These are phyloP conservation scores for Dendrolimus punctatus DNA, from an alignment of 1,140 invertebrate species.

Conservation along the genomic window DNA sequence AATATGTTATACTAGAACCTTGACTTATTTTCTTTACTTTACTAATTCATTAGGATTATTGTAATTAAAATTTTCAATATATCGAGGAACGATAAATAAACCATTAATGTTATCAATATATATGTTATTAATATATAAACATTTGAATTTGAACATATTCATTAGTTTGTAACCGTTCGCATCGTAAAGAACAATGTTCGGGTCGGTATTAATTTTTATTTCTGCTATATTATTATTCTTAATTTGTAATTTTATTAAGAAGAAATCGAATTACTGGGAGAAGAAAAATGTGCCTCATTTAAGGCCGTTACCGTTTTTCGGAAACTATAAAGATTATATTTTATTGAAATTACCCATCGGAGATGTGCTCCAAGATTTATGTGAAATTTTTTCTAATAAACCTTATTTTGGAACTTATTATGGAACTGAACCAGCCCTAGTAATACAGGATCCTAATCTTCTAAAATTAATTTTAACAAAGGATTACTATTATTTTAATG, in stretches of 20 bases:
- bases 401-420: conserved; percentile 8
- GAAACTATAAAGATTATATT: conserved; percentile 7
- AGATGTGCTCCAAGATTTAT: not conserved
- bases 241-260: conserved; percentile 2
- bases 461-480: conserved; percentile 4
- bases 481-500: conserved; percentile 6
- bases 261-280: conserved; percentile 5
- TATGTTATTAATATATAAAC: too few species aligned
- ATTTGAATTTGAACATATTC: too few species aligned
- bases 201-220: not conserved
- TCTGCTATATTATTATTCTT: not conserved
- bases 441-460: conserved; percentile 7
- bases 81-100: too few species aligned
- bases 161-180: too few species aligned
- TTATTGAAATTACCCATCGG: conserved; percentile 1
- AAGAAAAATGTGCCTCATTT: conserved; percentile 7
- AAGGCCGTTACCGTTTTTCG: conserved; percentile 6
- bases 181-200: too few species aligned
- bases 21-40: too few species aligned
- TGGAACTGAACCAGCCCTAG: conserved; percentile 5
- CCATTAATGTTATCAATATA: too few species aligned
- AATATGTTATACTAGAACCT: too few species aligned
- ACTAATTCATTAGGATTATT: too few species aligned
- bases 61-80: too few species aligned
- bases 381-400: conserved; percentile 5